A percentile compares a stretch with the other conserved stretches of the same genome.
These are phyloP conservation scores for Rhabdophis nuchalis DNA, from an alignment of 2,797 vertebrate genomes.

Conservation along the genomic window DNA sequence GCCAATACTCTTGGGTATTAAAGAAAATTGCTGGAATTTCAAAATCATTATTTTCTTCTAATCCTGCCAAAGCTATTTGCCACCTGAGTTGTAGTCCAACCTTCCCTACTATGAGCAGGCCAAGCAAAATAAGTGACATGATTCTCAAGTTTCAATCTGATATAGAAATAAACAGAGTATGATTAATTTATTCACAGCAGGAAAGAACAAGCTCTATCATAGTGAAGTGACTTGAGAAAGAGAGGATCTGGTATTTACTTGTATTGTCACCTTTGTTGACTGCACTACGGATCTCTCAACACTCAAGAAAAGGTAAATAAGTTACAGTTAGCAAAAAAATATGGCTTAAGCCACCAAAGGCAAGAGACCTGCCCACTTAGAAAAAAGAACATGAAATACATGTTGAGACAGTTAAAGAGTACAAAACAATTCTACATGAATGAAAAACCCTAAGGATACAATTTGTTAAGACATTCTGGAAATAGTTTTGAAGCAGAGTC, in stretches of 20 bases:
- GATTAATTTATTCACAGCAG: neutral
- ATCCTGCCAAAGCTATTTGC: neutral
- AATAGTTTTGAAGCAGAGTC: neutral
- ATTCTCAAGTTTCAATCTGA: neutral
- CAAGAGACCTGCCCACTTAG: neutral
- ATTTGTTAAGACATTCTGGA: neutral
- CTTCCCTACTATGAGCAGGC: neutral
- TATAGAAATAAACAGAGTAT: neutral
- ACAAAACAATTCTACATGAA: neutral
- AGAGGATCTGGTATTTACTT: neutral
- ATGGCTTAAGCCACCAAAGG: neutral
- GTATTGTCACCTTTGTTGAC: neutral
- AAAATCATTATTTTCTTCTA: neutral
- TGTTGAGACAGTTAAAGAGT: neutral
- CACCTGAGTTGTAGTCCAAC: neutral
- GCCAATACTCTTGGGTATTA: neutral
- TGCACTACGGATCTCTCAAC: neutral
- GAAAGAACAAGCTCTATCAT: neutral
- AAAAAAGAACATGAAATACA: neutral
- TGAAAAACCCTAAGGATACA: neutral
- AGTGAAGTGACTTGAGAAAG: neutral
- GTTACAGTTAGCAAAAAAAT: neutral
- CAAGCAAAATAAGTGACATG: neutral
- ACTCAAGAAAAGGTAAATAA: neutral
- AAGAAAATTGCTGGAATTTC: neutral